A percentile compares a stretch with the other conserved stretches of the same genome.
phyloP scores from a whole-genome alignment of 1,140 invertebrate genomes.

The Drosophila kurseongensis region DNA sequence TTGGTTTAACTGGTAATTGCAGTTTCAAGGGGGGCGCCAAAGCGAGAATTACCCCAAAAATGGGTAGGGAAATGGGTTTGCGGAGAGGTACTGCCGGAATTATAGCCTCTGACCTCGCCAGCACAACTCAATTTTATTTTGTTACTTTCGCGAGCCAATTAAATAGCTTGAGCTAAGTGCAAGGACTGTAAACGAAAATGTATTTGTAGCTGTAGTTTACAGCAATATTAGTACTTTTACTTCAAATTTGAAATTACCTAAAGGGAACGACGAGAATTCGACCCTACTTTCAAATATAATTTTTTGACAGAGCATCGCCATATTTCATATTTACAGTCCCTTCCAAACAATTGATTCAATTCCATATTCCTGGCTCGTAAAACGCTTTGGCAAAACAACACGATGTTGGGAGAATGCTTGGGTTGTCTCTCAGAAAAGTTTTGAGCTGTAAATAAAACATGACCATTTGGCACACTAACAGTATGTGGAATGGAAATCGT shows the following conservation, averaged over 20 bases:
- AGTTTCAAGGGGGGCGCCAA: constrained; percentile 17
- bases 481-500: constrained; percentile 41
- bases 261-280: no score
- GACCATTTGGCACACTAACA: constrained; percentile 48
- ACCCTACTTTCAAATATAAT: no score
- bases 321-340: constrained; percentile 17
- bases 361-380: constrained; percentile 38
- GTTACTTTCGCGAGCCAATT: constrained; percentile 4
- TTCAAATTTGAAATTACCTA: no score
- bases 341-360: constrained; percentile 37
- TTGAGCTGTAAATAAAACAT: constrained; percentile 47
- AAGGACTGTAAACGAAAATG: no score
- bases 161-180: constrained; percentile 5
- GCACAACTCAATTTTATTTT: constrained; percentile 14
- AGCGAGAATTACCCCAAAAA: constrained; percentile 28
- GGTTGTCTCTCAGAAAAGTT: constrained; percentile 39
- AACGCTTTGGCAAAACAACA: constrained; percentile 38
- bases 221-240: no score
- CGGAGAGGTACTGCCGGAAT: no score
- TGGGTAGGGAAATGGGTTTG: constrained; percentile 5
- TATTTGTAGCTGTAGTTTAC: no score
- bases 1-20: constrained; percentile 42
- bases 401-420: not conserved
- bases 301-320: constrained; percentile 4
- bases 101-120: constrained; percentile 13